phyloP scores from a whole-genome alignment of 2,888 invertebrate species.

The Drosophila paramelanica region DNA sequence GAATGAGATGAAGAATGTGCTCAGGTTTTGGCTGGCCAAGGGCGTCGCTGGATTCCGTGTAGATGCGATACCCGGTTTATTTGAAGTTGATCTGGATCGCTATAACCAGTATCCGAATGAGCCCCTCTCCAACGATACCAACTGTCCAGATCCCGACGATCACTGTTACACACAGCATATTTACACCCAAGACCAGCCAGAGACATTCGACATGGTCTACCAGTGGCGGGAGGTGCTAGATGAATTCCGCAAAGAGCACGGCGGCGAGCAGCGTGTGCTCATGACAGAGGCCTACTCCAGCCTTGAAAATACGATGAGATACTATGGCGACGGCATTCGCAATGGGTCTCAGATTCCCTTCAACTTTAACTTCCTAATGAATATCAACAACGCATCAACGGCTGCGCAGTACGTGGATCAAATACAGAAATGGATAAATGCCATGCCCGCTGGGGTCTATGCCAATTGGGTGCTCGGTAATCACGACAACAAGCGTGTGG shows the following conservation, averaged over 20 bases:
- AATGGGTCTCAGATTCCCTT: slow-evolving; percentile 88
- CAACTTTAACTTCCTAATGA: slow-evolving; percentile 88
- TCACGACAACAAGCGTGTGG: slow-evolving; percentile 90
- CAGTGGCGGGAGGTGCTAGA: slow-evolving; percentile 87
- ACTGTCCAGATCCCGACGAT: slow-evolving; percentile 85
- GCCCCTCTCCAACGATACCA: slow-evolving; percentile 85
- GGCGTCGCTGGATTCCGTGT: slow-evolving; percentile 93
- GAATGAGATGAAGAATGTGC: slow-evolving; percentile 86
- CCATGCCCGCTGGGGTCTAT: slow-evolving; percentile 87
- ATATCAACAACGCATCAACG: slow-evolving; percentile 82
- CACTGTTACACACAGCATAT: slow-evolving; percentile 87
- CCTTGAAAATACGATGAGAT: slow-evolving; percentile 87
- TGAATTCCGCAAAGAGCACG: slow-evolving; percentile 83
- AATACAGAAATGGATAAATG: slow-evolving; percentile 87
- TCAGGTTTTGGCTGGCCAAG: slow-evolving; percentile 91
- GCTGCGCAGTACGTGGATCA: slow-evolving; percentile 83
- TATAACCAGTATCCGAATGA: slow-evolving; percentile 86
- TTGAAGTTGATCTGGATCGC: slow-evolving; percentile 78
- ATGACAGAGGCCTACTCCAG: slow-evolving; percentile 88
- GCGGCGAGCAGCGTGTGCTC: slow-evolving; percentile 85
- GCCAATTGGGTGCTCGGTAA: slow-evolving; percentile 91
- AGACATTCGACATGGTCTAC: slow-evolving; percentile 87
- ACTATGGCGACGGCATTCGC: slow-evolving; percentile 86
- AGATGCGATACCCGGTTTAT: slow-evolving; percentile 87
- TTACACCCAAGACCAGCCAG: slow-evolving; percentile 87